Conservation (phyloP, 2,113 vertebrate species). For the Dicentrarchus labrax region DNA sequence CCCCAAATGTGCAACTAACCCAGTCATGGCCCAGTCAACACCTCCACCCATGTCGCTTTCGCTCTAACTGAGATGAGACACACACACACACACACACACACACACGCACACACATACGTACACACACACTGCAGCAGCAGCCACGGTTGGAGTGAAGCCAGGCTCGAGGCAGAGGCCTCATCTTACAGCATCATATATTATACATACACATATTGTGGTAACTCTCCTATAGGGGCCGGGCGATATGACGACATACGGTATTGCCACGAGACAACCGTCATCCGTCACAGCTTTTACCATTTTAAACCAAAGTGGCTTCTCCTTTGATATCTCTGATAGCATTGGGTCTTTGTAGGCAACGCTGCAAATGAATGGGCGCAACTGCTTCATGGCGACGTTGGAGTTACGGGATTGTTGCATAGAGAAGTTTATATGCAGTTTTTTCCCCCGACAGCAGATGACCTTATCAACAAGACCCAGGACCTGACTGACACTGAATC, state of each 20-base stretch:
- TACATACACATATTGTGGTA: constrained; percentile 1
- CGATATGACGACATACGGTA: not conserved
- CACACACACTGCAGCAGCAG: constrained; percentile 31
- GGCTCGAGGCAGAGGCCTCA: constrained; percentile 57
- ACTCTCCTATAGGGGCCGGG: not conserved
- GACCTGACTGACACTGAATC: too few species aligned
- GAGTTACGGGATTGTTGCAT: not conserved
- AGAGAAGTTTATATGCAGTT: too few species aligned
- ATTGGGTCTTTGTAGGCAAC: not conserved
- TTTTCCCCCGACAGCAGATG: too few species aligned
- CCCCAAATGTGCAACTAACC: constrained; percentile 50
- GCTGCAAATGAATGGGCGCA: not conserved
- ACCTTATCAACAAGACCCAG: too few species aligned
- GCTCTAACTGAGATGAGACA: constrained; percentile 62
- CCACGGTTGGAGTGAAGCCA: constrained; percentile 66
- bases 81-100: constrained; percentile 37
- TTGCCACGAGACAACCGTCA: accelerated
- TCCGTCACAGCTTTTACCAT: not conserved
- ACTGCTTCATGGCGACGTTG: not conserved
- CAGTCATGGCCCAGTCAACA: constrained; percentile 66
- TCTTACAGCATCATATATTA: constrained; percentile 14
- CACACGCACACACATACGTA: constrained; percentile 32
- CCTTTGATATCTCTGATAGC: not conserved
- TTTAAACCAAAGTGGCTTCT: too few species aligned
- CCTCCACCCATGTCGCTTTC: constrained; percentile 70